Percentiles rank a stretch among this genome's conserved stretches.
phyloP scores from a whole-genome alignment of 2,797 vertebrate genomes.

The Channa striata region DNA sequence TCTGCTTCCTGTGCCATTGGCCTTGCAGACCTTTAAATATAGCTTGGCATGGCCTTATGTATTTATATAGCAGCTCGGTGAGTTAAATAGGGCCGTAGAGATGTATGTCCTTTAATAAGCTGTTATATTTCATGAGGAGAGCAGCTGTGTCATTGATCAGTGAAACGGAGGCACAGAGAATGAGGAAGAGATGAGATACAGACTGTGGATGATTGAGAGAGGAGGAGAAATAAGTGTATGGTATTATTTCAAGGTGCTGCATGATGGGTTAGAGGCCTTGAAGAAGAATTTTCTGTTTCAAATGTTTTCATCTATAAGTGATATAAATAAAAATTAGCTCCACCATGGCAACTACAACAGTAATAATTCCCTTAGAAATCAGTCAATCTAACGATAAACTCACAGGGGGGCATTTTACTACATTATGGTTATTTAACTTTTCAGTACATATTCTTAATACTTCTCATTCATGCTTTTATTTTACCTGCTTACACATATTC shows the following conservation, averaged over 20 bases:
- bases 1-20: slow-evolving; percentile 69
- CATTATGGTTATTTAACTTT: neutral
- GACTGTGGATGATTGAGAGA: slow-evolving; percentile 20
- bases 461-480: neutral
- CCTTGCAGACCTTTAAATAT: slow-evolving; percentile 75
- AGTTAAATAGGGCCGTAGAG: slow-evolving; percentile 82
- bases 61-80: slow-evolving; percentile 71
- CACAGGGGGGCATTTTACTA: neutral
- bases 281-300: neutral
- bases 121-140: slow-evolving; percentile 85
- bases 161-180: slow-evolving; percentile 48
- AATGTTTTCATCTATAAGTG: neutral
- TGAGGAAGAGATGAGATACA: slow-evolving; percentile 29
- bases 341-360: neutral
- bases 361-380: neutral
- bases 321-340: neutral
- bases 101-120: slow-evolving; percentile 86
- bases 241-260: slow-evolving; percentile 43
- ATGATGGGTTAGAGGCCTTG: neutral
- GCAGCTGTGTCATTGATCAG: slow-evolving; percentile 80
- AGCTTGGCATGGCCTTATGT: slow-evolving; percentile 63
- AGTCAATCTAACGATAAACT: neutral
- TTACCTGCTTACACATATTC: neutral
- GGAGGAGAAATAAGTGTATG: slow-evolving; percentile 20
- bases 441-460: neutral